Conservation (phyloP, 2,888 invertebrate species). For the Trilocha varians region DNA sequence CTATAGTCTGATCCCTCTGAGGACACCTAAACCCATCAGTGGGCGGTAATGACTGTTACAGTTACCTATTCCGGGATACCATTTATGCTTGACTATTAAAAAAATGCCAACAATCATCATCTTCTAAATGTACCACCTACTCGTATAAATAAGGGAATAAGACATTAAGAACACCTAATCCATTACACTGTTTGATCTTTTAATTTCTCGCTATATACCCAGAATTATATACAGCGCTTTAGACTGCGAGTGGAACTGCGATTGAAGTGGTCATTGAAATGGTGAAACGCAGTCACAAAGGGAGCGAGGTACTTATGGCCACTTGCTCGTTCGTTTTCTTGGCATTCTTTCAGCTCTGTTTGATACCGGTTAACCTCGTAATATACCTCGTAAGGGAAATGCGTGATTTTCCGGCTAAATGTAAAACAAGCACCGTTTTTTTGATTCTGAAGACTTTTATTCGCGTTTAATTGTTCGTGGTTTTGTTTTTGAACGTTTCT, state of each 20-base stretch:
- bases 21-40: too few relatives aligned
- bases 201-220: neutral
- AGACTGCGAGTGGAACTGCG: slow-evolving; percentile 29
- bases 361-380: slow-evolving; percentile 23
- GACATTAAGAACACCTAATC: too few relatives aligned
- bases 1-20: too few relatives aligned
- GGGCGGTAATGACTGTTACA: too few relatives aligned
- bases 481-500: neutral
- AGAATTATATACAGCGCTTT: slow-evolving; percentile 18
- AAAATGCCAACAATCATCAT: too few relatives aligned
- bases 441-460: slow-evolving; percentile 3
- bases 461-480: neutral
- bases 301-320: slow-evolving; percentile 36
- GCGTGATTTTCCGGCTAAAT: slow-evolving; percentile 6
- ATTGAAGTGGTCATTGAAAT: slow-evolving; percentile 38
- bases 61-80: too few relatives aligned
- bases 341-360: slow-evolving; percentile 42
- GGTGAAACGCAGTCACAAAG: slow-evolving; percentile 44
- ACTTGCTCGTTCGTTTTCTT: slow-evolving; percentile 43
- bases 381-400: slow-evolving; percentile 5
- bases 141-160: too few relatives aligned
- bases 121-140: too few relatives aligned
- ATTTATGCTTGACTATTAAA: too few relatives aligned
- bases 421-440: slow-evolving; percentile 6
- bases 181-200: too few relatives aligned